Base-by-base conservation (phyloP, 2,888 invertebrate species). In the Theodoxus fluviatilis region DNA sequence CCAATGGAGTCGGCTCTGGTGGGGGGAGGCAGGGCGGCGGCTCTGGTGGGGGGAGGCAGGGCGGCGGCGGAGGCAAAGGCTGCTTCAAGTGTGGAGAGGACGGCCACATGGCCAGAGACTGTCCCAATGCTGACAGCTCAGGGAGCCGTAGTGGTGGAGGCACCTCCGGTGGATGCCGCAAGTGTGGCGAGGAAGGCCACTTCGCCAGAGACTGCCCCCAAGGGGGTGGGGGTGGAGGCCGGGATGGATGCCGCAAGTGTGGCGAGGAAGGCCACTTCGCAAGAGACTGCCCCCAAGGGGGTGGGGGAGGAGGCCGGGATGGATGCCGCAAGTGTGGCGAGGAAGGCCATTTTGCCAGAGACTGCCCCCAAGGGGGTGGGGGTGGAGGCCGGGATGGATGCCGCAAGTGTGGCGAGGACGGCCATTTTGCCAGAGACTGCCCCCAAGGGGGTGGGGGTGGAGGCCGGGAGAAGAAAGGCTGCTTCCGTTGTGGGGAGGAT, bases 1-100 rank as follows among this genome's bases (percentile, higher is more conserved):
- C n/a, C n/a, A n/a, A n/a, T n/a, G n/a, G n/a, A n/a, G n/a, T n/a
- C n/a, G n/a, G n/a, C n/a, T n/a, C n/a, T n/a, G n/a, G n/a, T n/a
- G n/a, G n/a, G n/a, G n/a, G n/a, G n/a, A n/a, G n/a, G n/a, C n/a
- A n/a, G n/a, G n/a, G n/a, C n/a, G n/a, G n/a, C n/a, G n/a, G n/a
- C n/a, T n/a, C n/a, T n/a, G n/a, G n/a, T n/a, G n/a, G n/a, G n/a
- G n/a, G n/a, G n/a, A n/a, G n/a, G n/a, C n/a, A n/a, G n/a, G n/a
- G n/a, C n/a, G n/a, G n/a, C n/a, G n/a, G n/a, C n/a, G 64, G 68
- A 33, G 61, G 71, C 52, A 63, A 74, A 71, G 78, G 78, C 0
- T 83, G 83, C 70, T 78, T 73, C 72, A 83, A 84, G 70, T 84
- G 84, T 75, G 80, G 81, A 28, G 80, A 83, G 70, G 76, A 76